A percentile compares a stretch with the other conserved stretches of the same genome.
Conservation (phyloP, 2,113 vertebrate genomes). For the Rhabdomys dilectus region DNA sequence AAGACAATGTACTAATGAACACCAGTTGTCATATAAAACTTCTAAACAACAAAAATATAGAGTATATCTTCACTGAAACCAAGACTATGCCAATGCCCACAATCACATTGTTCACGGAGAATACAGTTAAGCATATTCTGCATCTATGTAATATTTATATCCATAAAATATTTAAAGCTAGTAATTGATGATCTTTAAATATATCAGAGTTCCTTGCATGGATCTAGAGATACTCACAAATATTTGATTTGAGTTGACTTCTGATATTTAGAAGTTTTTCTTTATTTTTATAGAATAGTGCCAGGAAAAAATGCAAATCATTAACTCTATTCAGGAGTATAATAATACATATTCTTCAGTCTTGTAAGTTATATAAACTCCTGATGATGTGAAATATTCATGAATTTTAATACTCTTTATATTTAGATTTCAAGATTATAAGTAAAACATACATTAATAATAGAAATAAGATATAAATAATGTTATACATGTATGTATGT, state of each 20-base stretch:
- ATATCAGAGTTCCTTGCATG: not conserved
- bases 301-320: not conserved
- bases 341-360: not conserved
- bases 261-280: not conserved
- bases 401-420: not conserved
- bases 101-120: not conserved
- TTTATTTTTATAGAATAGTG: not conserved
- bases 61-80: not conserved
- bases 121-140: not conserved
- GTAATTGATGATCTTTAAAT: not conserved
- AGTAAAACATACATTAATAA: not conserved
- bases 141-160: not conserved
- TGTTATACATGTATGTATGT: not conserved
- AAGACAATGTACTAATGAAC: not conserved
- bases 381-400: not conserved
- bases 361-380: not conserved
- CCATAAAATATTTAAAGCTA: not conserved
- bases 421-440: not conserved
- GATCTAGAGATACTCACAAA: not conserved
- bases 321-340: not conserved
- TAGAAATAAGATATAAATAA: not conserved
- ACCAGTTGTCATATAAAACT: not conserved
- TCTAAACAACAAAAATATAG: not conserved
- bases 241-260: not conserved
- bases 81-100: not conserved